phyloP scores from a whole-genome alignment of 2,113 vertebrate genomes.

The Austrofundulus limnaeus region DNA sequence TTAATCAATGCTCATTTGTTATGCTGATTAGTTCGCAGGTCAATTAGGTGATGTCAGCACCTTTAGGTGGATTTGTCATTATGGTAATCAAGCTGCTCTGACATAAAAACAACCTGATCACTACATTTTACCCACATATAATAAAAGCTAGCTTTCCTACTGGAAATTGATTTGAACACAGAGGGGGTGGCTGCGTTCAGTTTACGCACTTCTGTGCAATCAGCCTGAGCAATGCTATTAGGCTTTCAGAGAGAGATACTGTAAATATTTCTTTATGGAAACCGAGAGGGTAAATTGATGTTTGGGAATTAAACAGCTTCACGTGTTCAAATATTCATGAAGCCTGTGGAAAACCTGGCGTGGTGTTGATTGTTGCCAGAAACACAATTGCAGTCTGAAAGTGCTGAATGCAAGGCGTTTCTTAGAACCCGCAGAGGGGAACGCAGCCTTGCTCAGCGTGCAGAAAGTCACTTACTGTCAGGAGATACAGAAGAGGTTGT shows the following conservation, averaged over 20 bases:
- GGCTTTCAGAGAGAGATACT: constrained; percentile 26
- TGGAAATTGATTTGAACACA: background rate
- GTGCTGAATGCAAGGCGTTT: constrained; percentile 36
- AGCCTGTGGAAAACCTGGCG: constrained; percentile 34
- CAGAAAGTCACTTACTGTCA: background rate
- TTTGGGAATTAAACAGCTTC: constrained; percentile 36
- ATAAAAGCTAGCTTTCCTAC: background rate
- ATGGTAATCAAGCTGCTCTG: background rate
- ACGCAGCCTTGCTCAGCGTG: background rate
- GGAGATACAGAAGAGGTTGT: background rate
- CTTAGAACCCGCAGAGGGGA: constrained; percentile 22
- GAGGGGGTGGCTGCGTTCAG: background rate
- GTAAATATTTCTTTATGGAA: constrained; percentile 11
- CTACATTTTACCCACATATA: background rate
- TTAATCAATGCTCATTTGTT: background rate
- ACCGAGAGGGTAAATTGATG: constrained; percentile 30
- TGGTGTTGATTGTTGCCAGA: constrained; percentile 33
- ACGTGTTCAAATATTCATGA: constrained; percentile 55
- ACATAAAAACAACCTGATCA: background rate
- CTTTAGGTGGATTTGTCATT: background rate
- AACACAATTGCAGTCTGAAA: constrained; percentile 26
- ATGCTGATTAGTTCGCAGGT: background rate
- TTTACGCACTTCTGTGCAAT: background rate
- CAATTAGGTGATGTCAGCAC: background rate
- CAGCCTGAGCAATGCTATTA: constrained; percentile 2